phyloP scores from a whole-genome alignment of 2,797 vertebrate species.

The Phoeniculus purpureus region DNA sequence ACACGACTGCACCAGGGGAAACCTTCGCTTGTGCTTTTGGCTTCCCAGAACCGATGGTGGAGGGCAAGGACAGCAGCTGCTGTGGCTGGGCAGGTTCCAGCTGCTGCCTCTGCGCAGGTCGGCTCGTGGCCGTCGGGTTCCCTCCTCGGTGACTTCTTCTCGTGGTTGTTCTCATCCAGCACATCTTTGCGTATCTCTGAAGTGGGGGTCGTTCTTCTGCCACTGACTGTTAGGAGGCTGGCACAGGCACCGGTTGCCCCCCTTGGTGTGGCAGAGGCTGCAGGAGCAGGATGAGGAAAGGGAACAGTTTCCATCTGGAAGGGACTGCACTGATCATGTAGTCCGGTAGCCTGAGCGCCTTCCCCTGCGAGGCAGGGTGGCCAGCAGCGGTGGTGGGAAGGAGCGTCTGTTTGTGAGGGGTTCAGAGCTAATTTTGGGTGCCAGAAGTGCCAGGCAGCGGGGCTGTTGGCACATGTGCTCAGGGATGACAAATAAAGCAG shows the following conservation, averaged over 20 bases:
- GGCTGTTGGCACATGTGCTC: conserved; percentile 27
- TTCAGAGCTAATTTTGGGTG: conserved; percentile 21
- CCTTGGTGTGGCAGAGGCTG: not conserved
- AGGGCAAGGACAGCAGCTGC: not conserved
- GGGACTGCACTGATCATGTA: not conserved
- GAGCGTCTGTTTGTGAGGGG: conserved; percentile 29
- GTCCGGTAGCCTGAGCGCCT: not conserved
- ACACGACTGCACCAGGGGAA: not conserved
- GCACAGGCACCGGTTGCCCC: accelerated
- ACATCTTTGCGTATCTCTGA: not conserved
- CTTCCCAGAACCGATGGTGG: not conserved
- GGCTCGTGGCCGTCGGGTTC: not conserved
- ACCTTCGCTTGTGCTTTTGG: not conserved
- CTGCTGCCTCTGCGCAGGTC: accelerated
- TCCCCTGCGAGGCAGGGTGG: not conserved
- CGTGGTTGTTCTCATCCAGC: not conserved
- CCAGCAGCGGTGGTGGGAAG: not conserved
- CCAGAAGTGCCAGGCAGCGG: conserved; percentile 16
- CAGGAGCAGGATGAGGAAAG: too few species aligned
- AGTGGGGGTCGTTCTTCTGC: not conserved
- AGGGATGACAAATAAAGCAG: conserved; percentile 41
- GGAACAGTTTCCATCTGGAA: not conserved
- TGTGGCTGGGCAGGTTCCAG: accelerated
- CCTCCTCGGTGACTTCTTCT: not conserved
- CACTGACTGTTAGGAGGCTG: accelerated